A percentile compares a stretch with the other conserved stretches of the same genome.
Evolutionary conservation across 2,888 invertebrate genomes (phyloP).

Genomic region (Hirudinaria manillensis): DNA sequence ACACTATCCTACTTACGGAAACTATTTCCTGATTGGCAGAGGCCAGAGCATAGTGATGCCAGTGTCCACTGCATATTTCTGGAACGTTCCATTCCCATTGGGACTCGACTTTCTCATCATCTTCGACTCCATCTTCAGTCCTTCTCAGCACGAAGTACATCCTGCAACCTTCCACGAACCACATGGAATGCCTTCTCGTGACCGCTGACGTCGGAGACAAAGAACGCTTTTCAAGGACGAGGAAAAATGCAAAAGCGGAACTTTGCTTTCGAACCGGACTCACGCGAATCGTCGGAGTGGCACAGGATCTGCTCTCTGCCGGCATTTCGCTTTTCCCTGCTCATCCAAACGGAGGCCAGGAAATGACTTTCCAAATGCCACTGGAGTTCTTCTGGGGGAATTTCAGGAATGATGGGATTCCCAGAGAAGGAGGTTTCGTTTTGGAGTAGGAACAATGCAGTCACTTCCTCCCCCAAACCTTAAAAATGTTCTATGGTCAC

Average conservation of each 20-base stretch:
- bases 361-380: neutral
- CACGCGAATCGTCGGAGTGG: neutral
- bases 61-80: neutral
- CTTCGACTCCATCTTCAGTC: neutral
- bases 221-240: neutral
- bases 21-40: too few species aligned
- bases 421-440: neutral
- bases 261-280: neutral
- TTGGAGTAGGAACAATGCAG: neutral
- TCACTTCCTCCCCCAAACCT: neutral
- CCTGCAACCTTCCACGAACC: neutral
- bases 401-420: neutral
- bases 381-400: neutral
- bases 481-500: neutral
- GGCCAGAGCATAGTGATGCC: constrained; percentile 1
- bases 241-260: neutral
- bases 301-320: constrained; percentile 5
- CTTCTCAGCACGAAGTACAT: constrained; percentile 1
- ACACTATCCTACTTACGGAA: neutral
- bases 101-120: neutral
- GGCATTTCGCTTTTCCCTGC: neutral
- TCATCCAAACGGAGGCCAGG: neutral
- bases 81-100: constrained; percentile 4
- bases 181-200: neutral
- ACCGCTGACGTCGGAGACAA: neutral